Base-by-base conservation (phyloP, 2,888 invertebrate genomes). In the Dendrolimus pini region DNA sequence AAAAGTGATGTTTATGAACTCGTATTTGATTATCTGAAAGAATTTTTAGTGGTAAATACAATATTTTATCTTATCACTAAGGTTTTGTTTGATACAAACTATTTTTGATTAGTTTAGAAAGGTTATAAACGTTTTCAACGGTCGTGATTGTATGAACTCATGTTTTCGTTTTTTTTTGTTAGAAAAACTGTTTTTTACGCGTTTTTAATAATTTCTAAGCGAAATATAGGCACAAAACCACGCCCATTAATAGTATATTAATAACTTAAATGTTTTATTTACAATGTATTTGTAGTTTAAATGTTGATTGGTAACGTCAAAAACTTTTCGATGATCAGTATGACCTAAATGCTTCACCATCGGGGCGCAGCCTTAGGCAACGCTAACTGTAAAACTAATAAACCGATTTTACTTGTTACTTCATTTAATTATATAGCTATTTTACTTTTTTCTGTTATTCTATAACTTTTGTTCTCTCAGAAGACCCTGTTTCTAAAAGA, bases 1-100 rank as follows among this genome's bases (percentile, higher is more conserved):
- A 87, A 86, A 83, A 84, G 82, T 85, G 82, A 82, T 87, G 85
- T 82, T 85, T 85, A 78, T 81, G 80, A 75, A 76, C 71, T 82
- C 82, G 72, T 82, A 77, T 83, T 75, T 77, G 76, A 74, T 71
- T 79, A 81, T 83, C 84, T 82, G 78, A 77, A 75, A 76, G 69
- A 72, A 69, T 81, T 78, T 82, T 78, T 82, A 79, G 82, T 88
- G 89, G 89, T 90, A 89, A 86, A 77, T 76, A 80, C 75, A 62
- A 72, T 72, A 64, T 67, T 59, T 72, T 86, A 88, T 88, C 86
- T 89, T 81, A 82, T 82, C 80, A 75, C 65, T 64, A 75, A 69
- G 69, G 68, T 67, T 72, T 68, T 71, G 70, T 75, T 72, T 77
- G 80, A 78, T 75, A 74, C 74, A 62, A 74, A 63, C 55, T 55